A percentile compares a stretch with the other conserved stretches of the same genome.
phyloP scores from a whole-genome alignment of 2,113 vertebrate genomes.

The Podarcis muralis region DNA sequence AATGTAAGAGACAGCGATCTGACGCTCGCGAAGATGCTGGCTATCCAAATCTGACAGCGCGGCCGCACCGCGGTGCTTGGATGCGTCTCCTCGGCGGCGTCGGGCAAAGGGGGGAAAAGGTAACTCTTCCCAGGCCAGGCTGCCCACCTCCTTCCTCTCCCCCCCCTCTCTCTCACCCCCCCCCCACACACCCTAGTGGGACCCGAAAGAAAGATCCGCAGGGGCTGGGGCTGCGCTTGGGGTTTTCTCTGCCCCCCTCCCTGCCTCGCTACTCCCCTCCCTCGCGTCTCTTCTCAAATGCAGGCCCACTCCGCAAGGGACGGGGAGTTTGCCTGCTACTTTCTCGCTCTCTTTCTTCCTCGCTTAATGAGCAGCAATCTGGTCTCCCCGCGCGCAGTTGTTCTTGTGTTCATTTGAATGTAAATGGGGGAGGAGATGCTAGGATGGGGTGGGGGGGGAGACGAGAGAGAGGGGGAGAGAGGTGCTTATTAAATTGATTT shows the following conservation, averaged over 20 bases:
- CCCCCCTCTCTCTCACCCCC: not conserved
- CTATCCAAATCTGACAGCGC: slow-evolving; percentile 88
- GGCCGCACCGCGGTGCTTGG: slow-evolving; percentile 79
- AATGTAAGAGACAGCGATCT: slow-evolving; percentile 86
- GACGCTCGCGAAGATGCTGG: slow-evolving; percentile 85
- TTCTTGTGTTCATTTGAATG: slow-evolving; percentile 91
- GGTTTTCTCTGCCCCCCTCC: slow-evolving; percentile 40
- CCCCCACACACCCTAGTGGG: not conserved
- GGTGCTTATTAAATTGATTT: slow-evolving; percentile 94
- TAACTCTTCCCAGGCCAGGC: slow-evolving; percentile 68
- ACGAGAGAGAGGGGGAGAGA: slow-evolving; percentile 80
- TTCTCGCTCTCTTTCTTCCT: slow-evolving; percentile 36
- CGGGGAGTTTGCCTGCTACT: slow-evolving; percentile 83
- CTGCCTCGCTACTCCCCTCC: slow-evolving; percentile 43
- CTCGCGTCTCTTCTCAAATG: slow-evolving; percentile 48
- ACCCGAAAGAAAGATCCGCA: slow-evolving; percentile 18
- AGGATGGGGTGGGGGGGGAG: slow-evolving; percentile 52
- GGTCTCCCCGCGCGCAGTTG: slow-evolving; percentile 90
- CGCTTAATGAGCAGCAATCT: slow-evolving; percentile 93
- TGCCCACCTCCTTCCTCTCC: slow-evolving; percentile 29
- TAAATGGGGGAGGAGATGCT: slow-evolving; percentile 87
- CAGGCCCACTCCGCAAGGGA: slow-evolving; percentile 68
- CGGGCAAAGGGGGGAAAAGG: slow-evolving; percentile 60
- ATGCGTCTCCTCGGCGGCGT: slow-evolving; percentile 77
- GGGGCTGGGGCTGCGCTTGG: slow-evolving; percentile 13